Base-by-base conservation (phyloP, 2,797 vertebrate species). In the Cynopterus sphinx region DNA sequence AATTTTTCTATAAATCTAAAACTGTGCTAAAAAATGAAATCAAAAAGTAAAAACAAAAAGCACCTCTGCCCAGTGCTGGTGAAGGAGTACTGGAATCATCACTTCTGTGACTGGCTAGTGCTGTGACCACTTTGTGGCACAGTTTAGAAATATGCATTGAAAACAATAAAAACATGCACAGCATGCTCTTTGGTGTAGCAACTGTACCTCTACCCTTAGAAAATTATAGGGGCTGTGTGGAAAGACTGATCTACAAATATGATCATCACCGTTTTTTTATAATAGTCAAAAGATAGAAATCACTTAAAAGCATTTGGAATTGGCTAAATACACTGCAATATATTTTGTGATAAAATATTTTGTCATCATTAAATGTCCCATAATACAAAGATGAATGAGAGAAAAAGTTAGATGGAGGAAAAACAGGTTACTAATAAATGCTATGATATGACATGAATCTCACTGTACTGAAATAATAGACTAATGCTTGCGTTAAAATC, bases 1-100 rank as follows among this genome's bases (percentile, higher is more conserved):
- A 88, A 46, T 71, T 91, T 96, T 95, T 85, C 77, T 77, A 5
- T 86, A 85, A 89, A 49, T 67, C 39, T 61, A 55, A 90, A 77
- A 71, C 49, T 55, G 19, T 28, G 85, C 63, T 85, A 36, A 84
- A 93, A 95, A 59, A 39, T n/a, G 11, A 96, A 95, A 74, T 68
- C 39, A 75, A 86, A 33, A 24, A 49, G 31, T 41, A 24, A 82
- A 78, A 68, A n/a, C 8, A 33, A 39, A 39, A 71, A 49, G 11
- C 12, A 75, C 31, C 5, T 16, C 90, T 87, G 87, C 36, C 22
- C 11, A 26, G 22, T 43, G n/a, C n/a, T 67, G 41, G 28, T 17
- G 3, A 87, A 21, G 57, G 28, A 57, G 46, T 36, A 12, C 22
- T 71, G 15, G 28, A 61, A 31, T 17, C 13, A 49, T 61, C 70